These are phyloP conservation scores for Lates japonicus DNA, from an alignment of 2,797 vertebrate genomes.

Conservation along the genomic window DNA sequence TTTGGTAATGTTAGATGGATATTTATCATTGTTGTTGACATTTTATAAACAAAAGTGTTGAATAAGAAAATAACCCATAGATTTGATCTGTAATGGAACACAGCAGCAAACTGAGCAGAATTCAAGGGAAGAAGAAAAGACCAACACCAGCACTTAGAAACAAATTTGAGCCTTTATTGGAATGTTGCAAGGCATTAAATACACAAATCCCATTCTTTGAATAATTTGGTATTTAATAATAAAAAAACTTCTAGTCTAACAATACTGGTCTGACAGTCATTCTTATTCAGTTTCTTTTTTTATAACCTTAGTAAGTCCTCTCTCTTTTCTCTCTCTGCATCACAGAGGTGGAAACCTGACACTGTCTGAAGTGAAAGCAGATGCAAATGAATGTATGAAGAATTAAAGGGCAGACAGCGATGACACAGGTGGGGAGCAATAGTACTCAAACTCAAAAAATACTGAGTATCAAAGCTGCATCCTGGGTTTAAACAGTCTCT, in stretches of 20 bases:
- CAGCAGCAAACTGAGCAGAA: neutral
- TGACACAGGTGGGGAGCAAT: constrained; percentile 57
- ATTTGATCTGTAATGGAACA: neutral
- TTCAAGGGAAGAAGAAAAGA: constrained; percentile 32
- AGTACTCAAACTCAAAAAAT: constrained; percentile 47
- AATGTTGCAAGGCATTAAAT: constrained; percentile 94
- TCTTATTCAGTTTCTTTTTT: constrained; percentile 70
- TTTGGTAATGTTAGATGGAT: neutral
- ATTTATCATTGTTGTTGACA: too few relatives aligned
- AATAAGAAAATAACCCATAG: too few relatives aligned
- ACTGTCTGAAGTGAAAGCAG: constrained; percentile 86
- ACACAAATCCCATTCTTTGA: constrained; percentile 90
- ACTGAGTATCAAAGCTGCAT: constrained; percentile 67
- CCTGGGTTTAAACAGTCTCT: constrained; percentile 66
- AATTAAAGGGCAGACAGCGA: constrained; percentile 58
- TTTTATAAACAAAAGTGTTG: too few relatives aligned
- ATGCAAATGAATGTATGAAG: constrained; percentile 65
- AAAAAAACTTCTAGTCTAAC: constrained; percentile 88
- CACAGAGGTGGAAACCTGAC: constrained; percentile 84
- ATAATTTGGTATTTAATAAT: constrained; percentile 90
- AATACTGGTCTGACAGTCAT: constrained; percentile 93
- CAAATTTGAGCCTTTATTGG: constrained; percentile 95
- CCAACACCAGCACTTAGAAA: constrained; percentile 87
- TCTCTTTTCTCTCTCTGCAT: constrained; percentile 78
- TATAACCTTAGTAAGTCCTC: constrained; percentile 61